These are phyloP conservation scores for Eumaeus atala DNA, from an alignment of 1,140 invertebrate genomes.

Conservation along the genomic window DNA sequence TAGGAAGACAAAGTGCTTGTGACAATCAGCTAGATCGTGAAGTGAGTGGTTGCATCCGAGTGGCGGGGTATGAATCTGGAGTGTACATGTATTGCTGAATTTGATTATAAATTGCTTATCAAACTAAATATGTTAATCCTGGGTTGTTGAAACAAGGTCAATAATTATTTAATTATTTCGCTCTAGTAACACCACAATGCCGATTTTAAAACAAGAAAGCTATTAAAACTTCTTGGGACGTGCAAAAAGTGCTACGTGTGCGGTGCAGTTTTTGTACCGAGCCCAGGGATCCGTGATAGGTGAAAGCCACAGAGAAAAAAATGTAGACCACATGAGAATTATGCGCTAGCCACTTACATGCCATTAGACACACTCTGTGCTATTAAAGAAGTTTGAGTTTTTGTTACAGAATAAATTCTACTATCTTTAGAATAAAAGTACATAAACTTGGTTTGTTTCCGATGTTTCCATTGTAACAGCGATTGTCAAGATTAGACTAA, in stretches of 20 bases:
- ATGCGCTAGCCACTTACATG: background rate
- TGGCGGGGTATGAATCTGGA: too few species aligned
- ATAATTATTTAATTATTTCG: slow-evolving; percentile 9
- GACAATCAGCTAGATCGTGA: too few species aligned
- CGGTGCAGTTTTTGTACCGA: slow-evolving; percentile 18
- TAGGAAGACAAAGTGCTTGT: too few species aligned
- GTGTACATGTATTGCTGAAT: too few species aligned
- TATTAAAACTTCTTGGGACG: slow-evolving; percentile 20
- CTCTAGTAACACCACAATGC: background rate
- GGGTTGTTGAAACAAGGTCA: slow-evolving; percentile 4
- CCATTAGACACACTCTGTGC: background rate
- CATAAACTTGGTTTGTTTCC: too few species aligned
- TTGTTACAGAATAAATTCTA: background rate
- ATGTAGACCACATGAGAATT: background rate
- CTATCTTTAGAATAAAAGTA: background rate
- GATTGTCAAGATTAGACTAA: too few species aligned
- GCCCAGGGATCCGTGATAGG: slow-evolving; percentile 31
- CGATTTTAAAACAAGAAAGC: slow-evolving; percentile 7
- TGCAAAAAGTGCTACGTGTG: slow-evolving; percentile 9
- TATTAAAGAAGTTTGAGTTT: background rate
- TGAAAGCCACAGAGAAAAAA: slow-evolving; percentile 25
- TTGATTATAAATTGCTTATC: too few species aligned
- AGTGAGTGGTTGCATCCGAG: too few species aligned
- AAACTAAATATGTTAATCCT: too few species aligned
- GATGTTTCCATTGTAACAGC: too few species aligned